Base-by-base conservation (phyloP, 2,797 vertebrate species). In the Sciaenops ocellatus region DNA sequence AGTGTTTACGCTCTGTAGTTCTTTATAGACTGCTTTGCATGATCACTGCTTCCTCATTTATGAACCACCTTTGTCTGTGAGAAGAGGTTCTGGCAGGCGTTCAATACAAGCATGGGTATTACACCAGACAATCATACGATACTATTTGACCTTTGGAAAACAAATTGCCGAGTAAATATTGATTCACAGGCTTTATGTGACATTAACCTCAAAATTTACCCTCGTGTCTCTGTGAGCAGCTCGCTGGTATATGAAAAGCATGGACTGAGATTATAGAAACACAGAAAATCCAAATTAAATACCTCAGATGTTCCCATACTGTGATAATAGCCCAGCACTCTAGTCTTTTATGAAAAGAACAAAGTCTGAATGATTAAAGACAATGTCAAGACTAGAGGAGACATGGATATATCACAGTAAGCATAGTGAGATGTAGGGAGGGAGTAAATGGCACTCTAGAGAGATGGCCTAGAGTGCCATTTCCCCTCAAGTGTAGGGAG, bases 111-210 rank as follows among this genome's bases (percentile, higher is more conserved):
- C 85, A 84, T 3, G 74, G 64, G 55, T 42, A 78, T 89, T 85
- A 84, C 85, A 85, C 88, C 87, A 90, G 86, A 78, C 76, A 76
- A 84, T 84, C 69, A 85, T 73, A 81, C 22, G 17, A 80, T 69
- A 79, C 74, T 59, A 54, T 87, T 83, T 89, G 86, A 90, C 85
- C 90, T 88, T 87, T 91, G 81, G 79, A 82, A 80, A 73, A 69
- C 73, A 87, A 85, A 85, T 84, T 71, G 83, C 82, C 47, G 57
- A 64, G 73, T 68, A 90, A 90, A 91, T 85, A 92, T 89, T 88
- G 87, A 90, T 88, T 54, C 30, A 34, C 17, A 20, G 54, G 10
- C 22, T 65, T 68, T 66, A 52, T 71, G 44, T 34, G 42, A 76
- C 55, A 72, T 62, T 59, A 73, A 56, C 47, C 30, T 61, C 16